Evolutionary conservation across 2,888 invertebrate species (phyloP), one percentile per base, ranked within the genome.

Genomic region (Mellilla xanthometata): DNA sequence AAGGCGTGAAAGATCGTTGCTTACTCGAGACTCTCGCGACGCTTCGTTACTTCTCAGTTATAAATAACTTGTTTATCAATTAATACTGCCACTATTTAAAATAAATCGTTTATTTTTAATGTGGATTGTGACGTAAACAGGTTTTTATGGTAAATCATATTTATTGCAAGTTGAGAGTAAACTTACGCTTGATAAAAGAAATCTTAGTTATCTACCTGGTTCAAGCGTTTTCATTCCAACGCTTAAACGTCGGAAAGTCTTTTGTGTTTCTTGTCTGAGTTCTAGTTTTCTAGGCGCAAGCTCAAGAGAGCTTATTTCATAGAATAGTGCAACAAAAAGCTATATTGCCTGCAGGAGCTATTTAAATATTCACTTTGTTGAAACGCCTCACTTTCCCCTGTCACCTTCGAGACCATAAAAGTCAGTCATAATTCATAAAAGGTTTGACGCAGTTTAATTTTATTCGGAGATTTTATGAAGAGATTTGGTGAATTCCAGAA

Each of bases 1-100:
- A 73, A 69, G 56, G 68, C 65, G 67, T 68, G 71, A 69, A 69
- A 66, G 71, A 75, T 73, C 38, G 62, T 56, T 61, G 57, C 65
- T 64, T 66, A 65, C 62, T 59, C 35, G 49, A 26, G 41, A 42
- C 41, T 13, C 40, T 12, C 35, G 40, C 41, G 39, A 46, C 44
- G 27, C 29, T n/a, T 33, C 47, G 44, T 42, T 51, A 50, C 31
- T 43, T 39, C 11, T 29, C 8, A 19, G 4, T 8, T 49, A 43
- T 39, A 43, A 35, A 43, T 40, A 43, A 15, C 22, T 9, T 39
- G 39, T 39, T 27, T 42, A 45, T 38, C 40, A 47, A 46, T 41
- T 48, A 34, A 41, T 15, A 23, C 9, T 19, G 9, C 8, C 4
- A 1, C 4, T 19, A 19, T 19, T 5, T 5, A 19, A 19, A 19